Evolutionary conservation across 2,888 invertebrate species (phyloP).

Genomic region (Caenorhabditis sp.): DNA sequence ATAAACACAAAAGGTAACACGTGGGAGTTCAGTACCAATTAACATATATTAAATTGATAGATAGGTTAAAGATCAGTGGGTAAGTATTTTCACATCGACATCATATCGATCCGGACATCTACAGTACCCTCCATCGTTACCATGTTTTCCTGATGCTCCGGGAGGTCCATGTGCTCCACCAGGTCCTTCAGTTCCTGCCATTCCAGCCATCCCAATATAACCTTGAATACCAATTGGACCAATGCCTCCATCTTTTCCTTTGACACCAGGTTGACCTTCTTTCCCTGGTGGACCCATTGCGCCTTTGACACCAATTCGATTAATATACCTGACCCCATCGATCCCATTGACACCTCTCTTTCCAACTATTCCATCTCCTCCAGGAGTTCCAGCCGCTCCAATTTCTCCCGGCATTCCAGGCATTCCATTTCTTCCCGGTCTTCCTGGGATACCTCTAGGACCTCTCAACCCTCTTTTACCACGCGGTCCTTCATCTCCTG

Average conservation of each 20-base stretch:
- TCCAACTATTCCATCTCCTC: slow-evolving; percentile 40
- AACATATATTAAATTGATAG: too few species aligned
- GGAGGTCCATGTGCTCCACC: slow-evolving; percentile 25
- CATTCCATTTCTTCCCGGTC: slow-evolving; percentile 37
- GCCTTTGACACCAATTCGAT: slow-evolving; percentile 42
- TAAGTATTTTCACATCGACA: not conserved
- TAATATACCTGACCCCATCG: slow-evolving; percentile 42
- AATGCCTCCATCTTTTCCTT: slow-evolving; percentile 24
- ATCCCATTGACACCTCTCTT: slow-evolving; percentile 41
- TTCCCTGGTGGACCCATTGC: slow-evolving; percentile 41
- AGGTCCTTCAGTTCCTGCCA: slow-evolving; percentile 30
- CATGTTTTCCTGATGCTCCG: slow-evolving; percentile 24
- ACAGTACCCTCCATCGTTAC: slow-evolving; percentile 43
- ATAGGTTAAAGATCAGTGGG: not conserved
- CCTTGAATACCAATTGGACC: slow-evolving; percentile 28
- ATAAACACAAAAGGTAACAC: not conserved
- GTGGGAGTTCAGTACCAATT: too few species aligned
- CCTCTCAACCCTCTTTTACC: slow-evolving; percentile 44
- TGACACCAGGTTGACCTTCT: slow-evolving; percentile 42
- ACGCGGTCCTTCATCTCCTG: slow-evolving; percentile 35
- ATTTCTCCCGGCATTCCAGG: slow-evolving; percentile 43
- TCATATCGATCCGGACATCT: slow-evolving; percentile 35
- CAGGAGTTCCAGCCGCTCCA: slow-evolving; percentile 30
- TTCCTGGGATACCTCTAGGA: slow-evolving; percentile 37
- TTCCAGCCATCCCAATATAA: slow-evolving; percentile 35